A percentile compares a stretch with the other conserved stretches of the same genome.
Conservation (phyloP, 2,797 vertebrate species). For the Erethizon dorsatum region DNA sequence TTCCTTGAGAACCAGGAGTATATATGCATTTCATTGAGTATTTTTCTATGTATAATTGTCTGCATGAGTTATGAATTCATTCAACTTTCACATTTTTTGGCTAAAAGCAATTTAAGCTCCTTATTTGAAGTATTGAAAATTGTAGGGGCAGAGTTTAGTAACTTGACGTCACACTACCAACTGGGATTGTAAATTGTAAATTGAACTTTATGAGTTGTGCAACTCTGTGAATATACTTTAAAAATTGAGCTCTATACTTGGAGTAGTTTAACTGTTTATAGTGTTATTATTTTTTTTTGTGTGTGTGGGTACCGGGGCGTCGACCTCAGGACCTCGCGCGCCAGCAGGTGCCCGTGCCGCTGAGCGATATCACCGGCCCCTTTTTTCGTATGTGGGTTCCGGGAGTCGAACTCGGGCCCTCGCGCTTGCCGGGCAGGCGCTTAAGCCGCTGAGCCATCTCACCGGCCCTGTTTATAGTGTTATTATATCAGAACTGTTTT, state of each 20-base stretch:
- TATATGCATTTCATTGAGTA: background rate
- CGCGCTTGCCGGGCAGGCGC: too few species aligned
- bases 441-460: too few species aligned
- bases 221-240: background rate
- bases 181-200: conserved; percentile 12
- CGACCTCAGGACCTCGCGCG: too few species aligned
- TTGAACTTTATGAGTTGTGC: background rate
- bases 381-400: too few species aligned
- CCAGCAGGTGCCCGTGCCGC: too few species aligned
- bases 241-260: background rate
- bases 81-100: background rate
- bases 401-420: too few species aligned
- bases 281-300: background rate
- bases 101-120: background rate
- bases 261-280: background rate
- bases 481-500: background rate
- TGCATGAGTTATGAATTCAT: background rate
- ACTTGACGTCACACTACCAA: background rate
- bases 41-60: background rate
- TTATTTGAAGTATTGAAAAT: conserved; percentile 35
- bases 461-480: background rate
- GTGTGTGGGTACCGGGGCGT: too few species aligned
- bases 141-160: background rate
- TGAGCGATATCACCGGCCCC: too few species aligned
- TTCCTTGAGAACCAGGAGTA: background rate